Percentiles rank a stretch among this genome's conserved stretches.
Evolutionary conservation across 1,140 invertebrate genomes (phyloP).

Genomic region (Cydia fagiglandana): DNA sequence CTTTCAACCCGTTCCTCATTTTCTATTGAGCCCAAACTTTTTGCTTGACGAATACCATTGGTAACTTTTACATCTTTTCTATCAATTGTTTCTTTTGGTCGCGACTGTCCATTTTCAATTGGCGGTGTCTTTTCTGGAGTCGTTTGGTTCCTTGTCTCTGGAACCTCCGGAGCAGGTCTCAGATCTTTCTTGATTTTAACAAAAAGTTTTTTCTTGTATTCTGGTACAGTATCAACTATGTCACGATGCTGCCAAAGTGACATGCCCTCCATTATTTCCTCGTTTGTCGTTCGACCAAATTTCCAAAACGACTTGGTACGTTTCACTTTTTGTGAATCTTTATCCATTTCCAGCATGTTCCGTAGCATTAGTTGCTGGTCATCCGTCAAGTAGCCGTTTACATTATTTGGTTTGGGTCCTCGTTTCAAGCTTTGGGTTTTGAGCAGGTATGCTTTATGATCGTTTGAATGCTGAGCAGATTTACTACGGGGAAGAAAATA

Average conservation of each 20-base stretch:
- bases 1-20: constrained; percentile 70
- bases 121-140: constrained; percentile 60
- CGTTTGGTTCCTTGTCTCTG: constrained; percentile 63
- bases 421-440: constrained; percentile 74
- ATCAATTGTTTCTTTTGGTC: constrained; percentile 77
- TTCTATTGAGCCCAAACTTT: constrained; percentile 75
- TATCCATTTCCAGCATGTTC: constrained; percentile 76
- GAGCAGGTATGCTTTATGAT: constrained; percentile 81
- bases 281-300: constrained; percentile 85
- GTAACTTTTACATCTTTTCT: constrained; percentile 71
- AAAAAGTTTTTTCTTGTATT: constrained; percentile 78
- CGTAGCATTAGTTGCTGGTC: constrained; percentile 77
- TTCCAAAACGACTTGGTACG: constrained; percentile 92
- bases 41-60: constrained; percentile 73
- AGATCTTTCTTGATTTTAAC: constrained; percentile 74
- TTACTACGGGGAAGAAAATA: constrained; percentile 74
- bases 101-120: constrained; percentile 58
- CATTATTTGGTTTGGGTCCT: constrained; percentile 69
- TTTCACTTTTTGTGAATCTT: constrained; percentile 82
- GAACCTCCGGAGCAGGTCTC: constrained; percentile 66
- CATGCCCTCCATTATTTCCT: constrained; percentile 90
- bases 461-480: constrained; percentile 75
- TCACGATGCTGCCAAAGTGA: constrained; percentile 91
- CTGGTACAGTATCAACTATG: constrained; percentile 83
- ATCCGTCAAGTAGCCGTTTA: constrained; percentile 80